These are phyloP conservation scores for Spilosoma lubricipeda DNA, from an alignment of 2,888 invertebrate species.

Conservation along the genomic window DNA sequence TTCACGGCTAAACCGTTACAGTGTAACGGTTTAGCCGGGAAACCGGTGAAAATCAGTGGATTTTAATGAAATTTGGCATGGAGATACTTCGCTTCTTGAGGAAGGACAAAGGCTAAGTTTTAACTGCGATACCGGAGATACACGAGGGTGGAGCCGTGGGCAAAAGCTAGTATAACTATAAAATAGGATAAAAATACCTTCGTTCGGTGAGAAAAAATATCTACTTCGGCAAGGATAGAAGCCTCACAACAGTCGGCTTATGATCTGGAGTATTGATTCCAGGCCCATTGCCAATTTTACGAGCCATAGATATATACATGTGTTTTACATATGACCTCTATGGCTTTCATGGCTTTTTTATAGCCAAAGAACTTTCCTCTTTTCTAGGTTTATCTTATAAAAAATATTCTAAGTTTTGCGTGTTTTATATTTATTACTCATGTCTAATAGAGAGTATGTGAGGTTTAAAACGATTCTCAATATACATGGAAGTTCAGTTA, in stretches of 20 bases:
- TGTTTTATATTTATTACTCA: neutral
- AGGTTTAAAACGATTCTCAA: neutral
- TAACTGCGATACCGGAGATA: too few relatives aligned
- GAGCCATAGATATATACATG: conserved; percentile 32
- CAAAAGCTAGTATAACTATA: too few relatives aligned
- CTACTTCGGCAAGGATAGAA: neutral
- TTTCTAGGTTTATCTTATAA: neutral
- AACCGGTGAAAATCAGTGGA: too few relatives aligned
- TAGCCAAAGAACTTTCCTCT: neutral
- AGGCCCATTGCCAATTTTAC: conserved; percentile 59
- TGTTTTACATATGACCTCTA: conserved; percentile 34
- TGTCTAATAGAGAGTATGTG: neutral
- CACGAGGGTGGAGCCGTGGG: too few relatives aligned
- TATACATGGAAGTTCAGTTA: neutral
- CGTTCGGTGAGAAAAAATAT: neutral
- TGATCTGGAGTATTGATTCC: conserved; percentile 48
- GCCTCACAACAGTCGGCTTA: neutral
- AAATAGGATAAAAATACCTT: neutral
- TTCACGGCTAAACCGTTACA: too few relatives aligned
- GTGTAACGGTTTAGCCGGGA: too few relatives aligned
- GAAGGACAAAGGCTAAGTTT: too few relatives aligned
- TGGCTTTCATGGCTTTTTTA: neutral
- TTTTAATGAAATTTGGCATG: too few relatives aligned
- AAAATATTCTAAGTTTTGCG: neutral
- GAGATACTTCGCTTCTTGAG: too few relatives aligned